Base-by-base conservation (phyloP, 2,888 invertebrate species). In the Thelaira solivaga region DNA sequence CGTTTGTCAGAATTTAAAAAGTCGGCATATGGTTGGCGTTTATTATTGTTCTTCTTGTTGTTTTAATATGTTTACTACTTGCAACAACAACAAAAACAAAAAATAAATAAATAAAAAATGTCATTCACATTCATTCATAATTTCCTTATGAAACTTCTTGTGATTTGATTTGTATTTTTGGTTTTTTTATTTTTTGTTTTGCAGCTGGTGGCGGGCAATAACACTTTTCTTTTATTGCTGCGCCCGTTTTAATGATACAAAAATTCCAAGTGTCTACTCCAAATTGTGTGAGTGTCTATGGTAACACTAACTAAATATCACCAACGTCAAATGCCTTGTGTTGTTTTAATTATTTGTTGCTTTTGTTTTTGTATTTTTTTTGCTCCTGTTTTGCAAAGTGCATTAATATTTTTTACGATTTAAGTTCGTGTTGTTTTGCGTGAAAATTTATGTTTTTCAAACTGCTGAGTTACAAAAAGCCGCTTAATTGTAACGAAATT, bases 381-480 rank as follows among this genome's bases (percentile, higher is more conserved):
- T 45, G 45, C 45, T 61, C 31, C 31, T 45, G 43, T 18, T 26
- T 59, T 29, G 31, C 59, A 65, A 62, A 68, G 68, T 64, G 49
- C 64, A 59, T 69, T 53, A 71, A 78, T 57, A 69, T 53, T 78
- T 81, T n/a, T 82, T 80, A 82, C 81, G 72, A 72, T 77, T 62
- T 76, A 80, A 82, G 76, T 79, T 82, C 81, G 81, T 82, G 82
- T 82, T 76, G 71, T 80, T 82, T 68, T 80, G 77, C 71, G 80
- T 76, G 71, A 65, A 65, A 79, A 74, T 24, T 51, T 77, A 39
- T 39, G 45, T 0, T 57, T 53, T 75, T 68, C 65, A 43, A 36
- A 65, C n/a, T 59, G 36, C 2, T 8, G 1, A n/a, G 2, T 2
- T n/a, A n/a, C n/a, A n/a, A n/a, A n/a, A n/a, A n/a, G n/a, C n/a